Evolutionary conservation across 2,888 invertebrate genomes (phyloP).

Genomic region (Apamea epomidion): DNA sequence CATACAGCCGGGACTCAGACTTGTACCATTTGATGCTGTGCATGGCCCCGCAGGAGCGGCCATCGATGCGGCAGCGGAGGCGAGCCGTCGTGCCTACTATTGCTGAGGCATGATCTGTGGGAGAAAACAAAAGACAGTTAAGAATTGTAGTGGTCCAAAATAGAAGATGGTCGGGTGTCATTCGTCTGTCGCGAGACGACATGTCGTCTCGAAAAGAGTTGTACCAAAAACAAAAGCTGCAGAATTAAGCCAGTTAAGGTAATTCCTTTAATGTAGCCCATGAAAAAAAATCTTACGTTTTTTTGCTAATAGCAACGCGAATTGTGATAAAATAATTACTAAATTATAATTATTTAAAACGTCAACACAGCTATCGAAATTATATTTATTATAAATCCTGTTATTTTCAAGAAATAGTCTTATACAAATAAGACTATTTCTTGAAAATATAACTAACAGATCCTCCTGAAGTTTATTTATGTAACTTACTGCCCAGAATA

Average conservation of each 20-base stretch:
- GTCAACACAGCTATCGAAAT: neutral
- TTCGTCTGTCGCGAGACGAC: no score
- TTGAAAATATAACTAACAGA: neutral
- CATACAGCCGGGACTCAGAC: constrained; percentile 93
- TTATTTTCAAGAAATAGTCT: neutral
- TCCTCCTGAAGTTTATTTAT: neutral
- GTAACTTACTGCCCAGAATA: neutral
- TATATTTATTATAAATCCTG: neutral
- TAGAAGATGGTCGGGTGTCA: neutral
- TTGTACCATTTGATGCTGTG: constrained; percentile 97
- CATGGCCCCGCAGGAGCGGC: constrained; percentile 93
- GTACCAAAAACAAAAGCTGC: neutral
- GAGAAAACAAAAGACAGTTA: neutral
- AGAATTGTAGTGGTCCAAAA: neutral
- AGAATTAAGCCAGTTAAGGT: no score
- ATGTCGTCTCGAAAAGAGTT: neutral
- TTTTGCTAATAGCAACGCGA: neutral
- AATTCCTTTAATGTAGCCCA: neutral
- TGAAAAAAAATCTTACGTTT: neutral
- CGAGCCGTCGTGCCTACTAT: constrained; percentile 93
- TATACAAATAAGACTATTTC: neutral
- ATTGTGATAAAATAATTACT: neutral
- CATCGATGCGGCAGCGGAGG: constrained; percentile 93
- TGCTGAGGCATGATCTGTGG: constrained; percentile 91
- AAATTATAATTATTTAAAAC: neutral